Base-by-base conservation (phyloP, 2,888 invertebrate species). In the Orthosia cruda region DNA sequence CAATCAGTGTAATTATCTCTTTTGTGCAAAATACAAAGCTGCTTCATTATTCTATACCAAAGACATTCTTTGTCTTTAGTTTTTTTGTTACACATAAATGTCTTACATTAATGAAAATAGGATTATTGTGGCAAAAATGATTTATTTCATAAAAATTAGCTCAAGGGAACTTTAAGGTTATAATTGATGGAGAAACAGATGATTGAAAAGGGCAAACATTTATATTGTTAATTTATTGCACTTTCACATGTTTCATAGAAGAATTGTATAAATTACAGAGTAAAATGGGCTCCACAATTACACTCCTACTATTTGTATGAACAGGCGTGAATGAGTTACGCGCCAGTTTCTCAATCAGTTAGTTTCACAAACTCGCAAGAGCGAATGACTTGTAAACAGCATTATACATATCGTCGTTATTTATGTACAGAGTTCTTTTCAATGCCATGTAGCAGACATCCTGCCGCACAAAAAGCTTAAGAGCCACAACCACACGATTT, bases 21-120 rank as follows among this genome's bases (percentile, higher is more conserved):
- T 85, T 83, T 83, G 85, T 85, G 85, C 85, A 74, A 78, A 77
- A 71, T 77, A 85, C 68, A 65, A 81, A 72, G n/a, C 32, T 47
- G 59, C 71, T 72, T 69, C 57, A 57, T 65, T 68, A 74, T 57
- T 69, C 49, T 73, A 65, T 63, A 69, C 50, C 59, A 67, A 63
- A 70, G 73, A 64, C 61, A 55, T 61, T 62, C 12, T 71, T 65
- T n/a, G 49, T 45, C 70, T 69, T 64, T 55, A 32, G 50, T 20
- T 58, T 63, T 70, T 45, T 61, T 66, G 72, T 40, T 61, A 61
- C 54, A 80, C 32, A 50, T 61, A 59, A 26, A 73, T 50, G 50
- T 32, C 64, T 59, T 67, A 80, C 4, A 58, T 40, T 18, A 45
- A 63, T 45, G 40, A 72, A 72, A 66, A 58, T 47, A 52, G 7